These are phyloP conservation scores for Hylaeus volcanicus DNA, from an alignment of 1,140 invertebrate genomes.

Conservation along the genomic window DNA sequence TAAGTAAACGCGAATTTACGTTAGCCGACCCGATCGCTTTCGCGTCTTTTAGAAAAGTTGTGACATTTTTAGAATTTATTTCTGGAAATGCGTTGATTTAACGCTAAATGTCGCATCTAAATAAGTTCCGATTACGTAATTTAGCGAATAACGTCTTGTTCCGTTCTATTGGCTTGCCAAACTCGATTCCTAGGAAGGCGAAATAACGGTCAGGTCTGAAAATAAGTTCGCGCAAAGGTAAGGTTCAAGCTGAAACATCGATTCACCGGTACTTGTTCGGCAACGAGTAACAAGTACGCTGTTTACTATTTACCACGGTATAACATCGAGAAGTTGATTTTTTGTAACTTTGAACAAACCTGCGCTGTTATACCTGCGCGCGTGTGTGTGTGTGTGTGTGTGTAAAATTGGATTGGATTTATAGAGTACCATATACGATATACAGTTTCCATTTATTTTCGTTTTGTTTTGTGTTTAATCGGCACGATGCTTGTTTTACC, in stretches of 20 bases:
- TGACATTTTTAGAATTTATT: not conserved
- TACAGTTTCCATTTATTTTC: no score
- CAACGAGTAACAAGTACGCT: conserved; percentile 38
- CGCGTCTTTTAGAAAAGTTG: no score
- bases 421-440: no score
- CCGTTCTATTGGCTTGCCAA: conserved; percentile 13
- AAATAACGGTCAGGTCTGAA: conserved; percentile 58
- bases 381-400: no score
- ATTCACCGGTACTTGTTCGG: conserved; percentile 12
- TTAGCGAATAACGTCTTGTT: not conserved
- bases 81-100: not conserved
- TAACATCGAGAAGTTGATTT: conserved; percentile 20
- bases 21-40: no score
- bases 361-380: no score
- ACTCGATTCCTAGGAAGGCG: conserved; percentile 35
- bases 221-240: conserved; percentile 62
- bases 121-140: conserved; percentile 27
- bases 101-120: conserved; percentile 2
- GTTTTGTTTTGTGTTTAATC: no score
- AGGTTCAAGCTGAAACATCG: conserved; percentile 60
- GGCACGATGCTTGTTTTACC: no score
- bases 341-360: not conserved
- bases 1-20: no score
- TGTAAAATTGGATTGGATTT: no score
- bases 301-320: conserved; percentile 57